Conservation (phyloP, 2,113 vertebrate genomes). For the Cephalopholis sonnerati region DNA sequence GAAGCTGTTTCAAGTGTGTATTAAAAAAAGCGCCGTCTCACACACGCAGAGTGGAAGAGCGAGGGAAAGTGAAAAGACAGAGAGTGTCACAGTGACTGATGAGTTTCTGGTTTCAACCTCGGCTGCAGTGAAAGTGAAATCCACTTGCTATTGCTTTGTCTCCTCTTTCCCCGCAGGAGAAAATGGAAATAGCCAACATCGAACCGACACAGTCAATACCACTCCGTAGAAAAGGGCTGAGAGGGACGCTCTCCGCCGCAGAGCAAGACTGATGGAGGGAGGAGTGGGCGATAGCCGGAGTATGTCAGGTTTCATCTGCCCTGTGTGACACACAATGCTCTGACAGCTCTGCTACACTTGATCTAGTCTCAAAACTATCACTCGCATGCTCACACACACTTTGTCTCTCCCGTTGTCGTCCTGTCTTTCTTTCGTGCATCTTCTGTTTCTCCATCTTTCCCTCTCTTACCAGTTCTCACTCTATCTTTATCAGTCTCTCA, state of each 20-base stretch:
- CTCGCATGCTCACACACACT: background rate
- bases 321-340: constrained; percentile 46
- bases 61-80: constrained; percentile 30
- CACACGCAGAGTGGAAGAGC: background rate
- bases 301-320: constrained; percentile 73
- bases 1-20: constrained; percentile 39
- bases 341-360: constrained; percentile 64
- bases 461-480: constrained; percentile 47
- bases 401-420: background rate
- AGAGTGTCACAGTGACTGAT: constrained; percentile 64
- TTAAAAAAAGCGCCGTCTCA: background rate
- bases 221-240: constrained; percentile 67
- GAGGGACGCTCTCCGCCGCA: constrained; percentile 49
- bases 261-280: constrained; percentile 52
- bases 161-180: constrained; percentile 68
- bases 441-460: constrained; percentile 9
- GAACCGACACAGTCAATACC: constrained; percentile 72
- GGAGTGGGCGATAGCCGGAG: constrained; percentile 55
- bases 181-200: constrained; percentile 78
- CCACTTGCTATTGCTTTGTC: constrained; percentile 64
- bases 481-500: constrained; percentile 62
- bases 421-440: constrained; percentile 19
- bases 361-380: constrained; percentile 31
- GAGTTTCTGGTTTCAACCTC: constrained; percentile 49
- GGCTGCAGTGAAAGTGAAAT: constrained; percentile 53